Evolutionary conservation across 2,113 vertebrate genomes (phyloP).

Genomic region (Vulpes lagopus): DNA sequence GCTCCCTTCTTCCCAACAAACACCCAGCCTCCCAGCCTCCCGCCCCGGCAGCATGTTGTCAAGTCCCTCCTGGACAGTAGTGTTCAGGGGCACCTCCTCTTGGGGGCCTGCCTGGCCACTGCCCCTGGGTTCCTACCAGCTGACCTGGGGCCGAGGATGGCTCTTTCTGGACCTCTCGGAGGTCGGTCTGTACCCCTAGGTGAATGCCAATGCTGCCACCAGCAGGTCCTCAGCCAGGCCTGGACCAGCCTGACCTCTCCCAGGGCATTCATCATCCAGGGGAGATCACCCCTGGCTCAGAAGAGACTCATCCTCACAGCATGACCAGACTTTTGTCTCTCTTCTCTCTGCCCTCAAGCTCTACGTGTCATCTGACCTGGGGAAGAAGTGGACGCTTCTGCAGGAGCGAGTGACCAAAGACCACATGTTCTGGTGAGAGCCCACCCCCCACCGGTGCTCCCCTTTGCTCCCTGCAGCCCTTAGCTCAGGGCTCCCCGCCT

Average conservation of each 20-base stretch:
- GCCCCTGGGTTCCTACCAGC: background rate
- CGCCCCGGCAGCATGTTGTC: background rate
- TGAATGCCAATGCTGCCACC: background rate
- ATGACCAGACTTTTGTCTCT: background rate
- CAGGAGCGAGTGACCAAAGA: conserved; percentile 96
- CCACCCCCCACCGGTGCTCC: background rate
- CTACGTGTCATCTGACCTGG: conserved; percentile 93
- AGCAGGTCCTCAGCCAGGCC: background rate
- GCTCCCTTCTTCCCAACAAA: background rate
- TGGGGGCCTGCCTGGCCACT: background rate
- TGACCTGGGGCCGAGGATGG: accelerated
- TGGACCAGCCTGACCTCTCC: accelerated
- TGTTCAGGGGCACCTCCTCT: background rate
- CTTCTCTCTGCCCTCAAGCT: conserved; percentile 86
- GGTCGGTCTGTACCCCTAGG: background rate
- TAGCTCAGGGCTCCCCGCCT: accelerated
- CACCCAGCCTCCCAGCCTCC: too few relatives aligned
- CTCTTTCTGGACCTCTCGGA: accelerated
- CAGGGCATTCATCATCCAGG: accelerated
- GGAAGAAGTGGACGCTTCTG: conserved; percentile 95
- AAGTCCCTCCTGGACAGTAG: background rate
- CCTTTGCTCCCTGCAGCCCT: background rate
- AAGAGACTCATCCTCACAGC: accelerated
- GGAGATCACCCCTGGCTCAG: accelerated
- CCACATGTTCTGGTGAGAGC: conserved; percentile 94